phyloP scores from a whole-genome alignment of 2,797 vertebrate genomes.

The Rhabdophis nuchalis region DNA sequence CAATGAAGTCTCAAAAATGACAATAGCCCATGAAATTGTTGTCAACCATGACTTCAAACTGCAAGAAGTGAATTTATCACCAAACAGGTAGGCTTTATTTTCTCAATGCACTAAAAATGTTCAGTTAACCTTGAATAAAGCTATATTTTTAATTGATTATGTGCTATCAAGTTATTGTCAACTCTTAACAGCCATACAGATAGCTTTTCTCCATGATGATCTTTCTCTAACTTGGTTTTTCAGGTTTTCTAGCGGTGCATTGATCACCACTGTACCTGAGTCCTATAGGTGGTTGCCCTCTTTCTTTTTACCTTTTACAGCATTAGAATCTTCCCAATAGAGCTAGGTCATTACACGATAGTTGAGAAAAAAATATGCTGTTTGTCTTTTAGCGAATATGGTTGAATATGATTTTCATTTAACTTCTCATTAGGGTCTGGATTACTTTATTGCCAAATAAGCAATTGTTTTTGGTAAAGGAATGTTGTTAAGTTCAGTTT shows the following conservation, averaged over 20 bases:
- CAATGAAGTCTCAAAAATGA: conserved; percentile 66
- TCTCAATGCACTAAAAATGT: background rate
- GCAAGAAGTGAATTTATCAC: conserved; percentile 58
- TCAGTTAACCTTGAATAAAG: background rate
- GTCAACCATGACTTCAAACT: conserved; percentile 64
- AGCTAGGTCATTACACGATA: background rate
- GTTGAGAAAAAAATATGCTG: background rate
- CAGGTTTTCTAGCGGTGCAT: background rate
- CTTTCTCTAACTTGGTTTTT: background rate
- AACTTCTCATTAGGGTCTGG: background rate
- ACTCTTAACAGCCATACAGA: background rate
- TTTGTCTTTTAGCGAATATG: background rate
- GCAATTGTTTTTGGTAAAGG: background rate
- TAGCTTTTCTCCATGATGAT: background rate
- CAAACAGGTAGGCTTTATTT: conserved; percentile 57
- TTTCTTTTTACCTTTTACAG: background rate
- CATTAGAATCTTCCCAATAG: background rate
- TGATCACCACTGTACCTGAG: background rate
- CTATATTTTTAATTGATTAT: background rate
- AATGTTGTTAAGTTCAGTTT: background rate
- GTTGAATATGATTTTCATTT: background rate
- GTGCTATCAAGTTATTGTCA: background rate
- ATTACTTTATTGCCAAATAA: background rate
- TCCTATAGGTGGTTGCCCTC: background rate
- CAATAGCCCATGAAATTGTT: conserved; percentile 60